Evolutionary conservation across 2,113 vertebrate genomes (phyloP), one percentile per base, ranked within the genome.

Genomic region (Xenopus laevis): DNA sequence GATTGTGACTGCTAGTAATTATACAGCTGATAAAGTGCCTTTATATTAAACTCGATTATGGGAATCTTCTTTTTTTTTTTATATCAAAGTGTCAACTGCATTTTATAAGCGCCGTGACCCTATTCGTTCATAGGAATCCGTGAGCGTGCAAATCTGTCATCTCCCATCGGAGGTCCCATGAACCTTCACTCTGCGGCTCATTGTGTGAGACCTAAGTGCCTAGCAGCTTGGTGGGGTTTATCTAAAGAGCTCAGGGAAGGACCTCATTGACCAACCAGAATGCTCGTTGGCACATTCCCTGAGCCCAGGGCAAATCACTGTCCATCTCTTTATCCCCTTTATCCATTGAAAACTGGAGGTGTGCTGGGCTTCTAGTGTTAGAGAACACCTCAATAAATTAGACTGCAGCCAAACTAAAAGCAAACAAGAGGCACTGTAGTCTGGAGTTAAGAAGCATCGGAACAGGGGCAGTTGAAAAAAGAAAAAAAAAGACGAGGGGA

Each of bases 361-460:
- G 53, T 4, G 15, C 2, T 4, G 47, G 47, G 47, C n/a, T 5
- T 17, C 13, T 10, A 46, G 63, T 10, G 33, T 20, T 46, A 4
- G n/a, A 16, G n/a, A 45, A 60, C 13, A 27, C 60, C 73, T 50
- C 55, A 75, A 76, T 76, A 76, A 68, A 76, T 76, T 63, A 69
- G 63, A 76, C 64, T 10, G 65, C 13, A 44, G 50, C 21, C 47
- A 61, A 61, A 68, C 33, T 40, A 40, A 40, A 33, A 62, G 65
- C 57, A 47, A 33, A 13, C 13, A 20, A 13, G 59, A 68, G 30
- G 30, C 40, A 65, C 65, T 52, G 65, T 44, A 69, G 12, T 20
- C 6, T 12, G n/a, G n/a, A 15, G 33, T 18, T 2, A 17, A 50
- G 45, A 53, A 75, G 16, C 50, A 21, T 64, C 23, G 23, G 23